Conservation (phyloP, 2,888 invertebrate species). For the Galeopsomyia nigrocyanea region DNA sequence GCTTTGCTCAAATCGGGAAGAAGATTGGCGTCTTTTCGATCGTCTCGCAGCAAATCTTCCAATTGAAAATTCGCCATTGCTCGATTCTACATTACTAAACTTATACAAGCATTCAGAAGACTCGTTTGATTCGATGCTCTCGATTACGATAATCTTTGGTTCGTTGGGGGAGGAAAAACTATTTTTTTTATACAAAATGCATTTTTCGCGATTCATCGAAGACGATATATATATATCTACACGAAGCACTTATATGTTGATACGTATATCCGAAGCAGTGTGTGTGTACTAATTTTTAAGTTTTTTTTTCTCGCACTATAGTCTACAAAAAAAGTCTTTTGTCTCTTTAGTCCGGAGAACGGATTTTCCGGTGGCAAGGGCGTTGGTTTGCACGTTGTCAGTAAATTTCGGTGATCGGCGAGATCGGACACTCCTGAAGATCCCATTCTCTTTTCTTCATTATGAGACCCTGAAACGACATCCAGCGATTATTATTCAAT, state of each 20-base stretch:
- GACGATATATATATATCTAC: too few relatives aligned
- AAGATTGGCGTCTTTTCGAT: conserved; percentile 85
- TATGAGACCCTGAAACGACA: conserved; percentile 66
- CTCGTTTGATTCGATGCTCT: too few relatives aligned
- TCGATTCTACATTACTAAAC: background rate
- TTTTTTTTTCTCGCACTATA: too few relatives aligned
- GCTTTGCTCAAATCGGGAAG: conserved; percentile 88
- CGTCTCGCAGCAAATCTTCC: conserved; percentile 84
- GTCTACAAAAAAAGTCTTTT: too few relatives aligned
- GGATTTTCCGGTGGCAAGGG: conserved; percentile 8
- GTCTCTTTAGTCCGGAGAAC: conserved; percentile 23
- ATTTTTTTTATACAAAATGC: too few relatives aligned
- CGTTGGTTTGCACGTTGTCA: conserved; percentile 40
- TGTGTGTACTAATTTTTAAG: too few relatives aligned
- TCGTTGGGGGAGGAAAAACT: too few relatives aligned
- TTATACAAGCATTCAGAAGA: too few relatives aligned
- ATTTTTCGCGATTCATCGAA: too few relatives aligned
- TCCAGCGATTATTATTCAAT: conserved; percentile 7
- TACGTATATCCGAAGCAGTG: too few relatives aligned
- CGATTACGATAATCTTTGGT: too few relatives aligned
- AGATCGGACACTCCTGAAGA: conserved; percentile 59
- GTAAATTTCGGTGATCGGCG: conserved; percentile 61
- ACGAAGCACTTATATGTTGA: too few relatives aligned
- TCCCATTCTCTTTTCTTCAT: conserved; percentile 73
- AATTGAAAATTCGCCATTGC: conserved; percentile 74